These are phyloP conservation scores for Cephus cinctus DNA, from an alignment of 1,140 invertebrate species.

Conservation along the genomic window DNA sequence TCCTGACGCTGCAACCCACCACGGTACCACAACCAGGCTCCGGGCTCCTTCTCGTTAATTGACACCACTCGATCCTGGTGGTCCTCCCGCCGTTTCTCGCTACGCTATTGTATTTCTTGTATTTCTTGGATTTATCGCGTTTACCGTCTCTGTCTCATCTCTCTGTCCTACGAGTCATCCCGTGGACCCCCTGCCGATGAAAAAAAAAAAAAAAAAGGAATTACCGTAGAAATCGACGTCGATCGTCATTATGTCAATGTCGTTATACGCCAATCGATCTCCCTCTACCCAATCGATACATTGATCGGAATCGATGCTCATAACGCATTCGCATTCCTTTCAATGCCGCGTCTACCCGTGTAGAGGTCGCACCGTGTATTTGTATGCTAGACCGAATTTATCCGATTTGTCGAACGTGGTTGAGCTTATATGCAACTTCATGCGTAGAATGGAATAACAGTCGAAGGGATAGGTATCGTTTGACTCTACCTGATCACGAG, in stretches of 20 bases:
- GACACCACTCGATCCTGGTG: constrained; percentile 51
- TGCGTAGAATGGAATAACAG: constrained; percentile 33
- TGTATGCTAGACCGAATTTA: constrained; percentile 40
- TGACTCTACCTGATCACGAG: too few relatives aligned
- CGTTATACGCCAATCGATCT: too few relatives aligned
- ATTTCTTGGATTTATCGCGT: too few relatives aligned
- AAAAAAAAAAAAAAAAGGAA: too few relatives aligned
- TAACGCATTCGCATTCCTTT: constrained; percentile 52
- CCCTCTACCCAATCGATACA: constrained; percentile 22
- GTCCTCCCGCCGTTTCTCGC: constrained; percentile 29
- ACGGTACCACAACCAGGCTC: not conserved
- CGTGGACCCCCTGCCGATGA: too few relatives aligned
- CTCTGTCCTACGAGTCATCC: not conserved
- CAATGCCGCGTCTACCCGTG: constrained; percentile 42
- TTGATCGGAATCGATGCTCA: constrained; percentile 38
- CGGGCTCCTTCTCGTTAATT: constrained; percentile 45
- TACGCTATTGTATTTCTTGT: too few relatives aligned
- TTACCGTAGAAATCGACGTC: too few relatives aligned
- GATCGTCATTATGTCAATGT: too few relatives aligned
- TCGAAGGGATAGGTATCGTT: constrained; percentile 1
- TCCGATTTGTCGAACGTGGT: constrained; percentile 46
- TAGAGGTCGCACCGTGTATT: constrained; percentile 45
- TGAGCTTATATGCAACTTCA: too few relatives aligned
- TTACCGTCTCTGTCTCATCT: not conserved
- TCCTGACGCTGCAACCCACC: too few relatives aligned